Evolutionary conservation across 2,113 vertebrate species (phyloP).

Genomic region (Zeus faber): DNA sequence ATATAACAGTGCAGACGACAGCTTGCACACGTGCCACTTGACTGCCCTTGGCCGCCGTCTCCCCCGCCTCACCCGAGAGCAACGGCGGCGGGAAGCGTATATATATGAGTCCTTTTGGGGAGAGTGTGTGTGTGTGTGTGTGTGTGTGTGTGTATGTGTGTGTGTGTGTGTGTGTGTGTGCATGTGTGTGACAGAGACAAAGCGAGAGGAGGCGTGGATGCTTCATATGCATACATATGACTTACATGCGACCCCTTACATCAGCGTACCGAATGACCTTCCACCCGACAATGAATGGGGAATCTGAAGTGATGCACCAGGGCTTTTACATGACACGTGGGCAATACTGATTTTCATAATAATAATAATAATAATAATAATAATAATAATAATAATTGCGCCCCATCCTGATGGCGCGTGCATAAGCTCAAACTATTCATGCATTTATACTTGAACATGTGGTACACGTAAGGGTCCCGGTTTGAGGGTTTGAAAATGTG

Average conservation of each 20-base stretch:
- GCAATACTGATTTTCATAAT: too few species aligned
- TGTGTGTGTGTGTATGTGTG: conserved; percentile 12
- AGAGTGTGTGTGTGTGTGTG: conserved; percentile 14
- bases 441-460: too few species aligned
- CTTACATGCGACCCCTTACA: neutral
- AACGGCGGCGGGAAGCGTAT: too few species aligned
- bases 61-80: conserved; percentile 36
- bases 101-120: conserved; percentile 12
- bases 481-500: too few species aligned
- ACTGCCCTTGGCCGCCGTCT: conserved; percentile 51
- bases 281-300: too few species aligned
- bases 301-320: too few species aligned
- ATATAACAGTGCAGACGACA: conserved; percentile 63
- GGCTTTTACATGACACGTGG: too few species aligned
- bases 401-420: too few species aligned
- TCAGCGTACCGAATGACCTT: neutral
- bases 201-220: neutral
- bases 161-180: conserved; percentile 20
- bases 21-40: conserved; percentile 67
- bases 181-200: neutral
- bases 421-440: too few species aligned
- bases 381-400: too few species aligned
- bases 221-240: neutral
- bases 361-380: too few species aligned
- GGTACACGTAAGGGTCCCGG: too few species aligned